Evolutionary conservation across 2,113 vertebrate species (phyloP).

Genomic region (Heloderma charlesbogerti): DNA sequence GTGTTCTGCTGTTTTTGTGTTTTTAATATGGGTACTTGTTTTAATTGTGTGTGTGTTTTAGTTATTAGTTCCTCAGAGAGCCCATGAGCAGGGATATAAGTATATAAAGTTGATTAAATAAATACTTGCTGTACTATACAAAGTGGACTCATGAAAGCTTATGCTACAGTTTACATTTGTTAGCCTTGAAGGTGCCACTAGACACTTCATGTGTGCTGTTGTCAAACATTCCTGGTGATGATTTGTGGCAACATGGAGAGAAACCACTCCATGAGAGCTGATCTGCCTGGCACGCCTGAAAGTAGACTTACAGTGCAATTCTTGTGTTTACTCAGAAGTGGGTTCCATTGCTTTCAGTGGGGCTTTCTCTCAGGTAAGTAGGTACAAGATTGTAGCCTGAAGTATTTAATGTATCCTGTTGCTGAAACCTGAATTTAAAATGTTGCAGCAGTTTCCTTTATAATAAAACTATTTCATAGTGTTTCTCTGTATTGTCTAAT

Average conservation of each 20-base stretch:
- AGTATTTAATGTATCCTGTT: constrained; percentile 17
- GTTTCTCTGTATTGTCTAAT: constrained; percentile 21
- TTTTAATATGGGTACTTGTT: too few relatives aligned
- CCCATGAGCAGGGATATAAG: not conserved
- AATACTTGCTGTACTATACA: not conserved
- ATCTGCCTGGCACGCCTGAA: not conserved
- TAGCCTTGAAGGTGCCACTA: too few relatives aligned
- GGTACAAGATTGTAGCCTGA: not conserved
- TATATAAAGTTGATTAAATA: too few relatives aligned
- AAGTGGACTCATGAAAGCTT: too few relatives aligned
- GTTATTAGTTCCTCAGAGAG: not conserved
- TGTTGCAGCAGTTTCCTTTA: not conserved
- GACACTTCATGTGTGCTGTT: not conserved
- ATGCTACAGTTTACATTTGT: too few relatives aligned
- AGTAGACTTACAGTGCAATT: not conserved
- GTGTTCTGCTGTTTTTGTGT: too few relatives aligned
- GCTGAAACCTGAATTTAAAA: constrained; percentile 15
- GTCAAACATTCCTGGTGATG: not conserved
- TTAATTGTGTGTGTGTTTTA: too few relatives aligned
- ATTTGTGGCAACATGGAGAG: not conserved
- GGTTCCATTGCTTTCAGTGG: not conserved
- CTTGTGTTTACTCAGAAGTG: not conserved
- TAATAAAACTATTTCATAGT: not conserved
- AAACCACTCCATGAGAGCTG: not conserved
- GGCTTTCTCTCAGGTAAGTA: not conserved